Evolutionary conservation across 2,888 invertebrate genomes (phyloP), one percentile per base, ranked within the genome.

Genomic region (Andrena trimmerana): DNA sequence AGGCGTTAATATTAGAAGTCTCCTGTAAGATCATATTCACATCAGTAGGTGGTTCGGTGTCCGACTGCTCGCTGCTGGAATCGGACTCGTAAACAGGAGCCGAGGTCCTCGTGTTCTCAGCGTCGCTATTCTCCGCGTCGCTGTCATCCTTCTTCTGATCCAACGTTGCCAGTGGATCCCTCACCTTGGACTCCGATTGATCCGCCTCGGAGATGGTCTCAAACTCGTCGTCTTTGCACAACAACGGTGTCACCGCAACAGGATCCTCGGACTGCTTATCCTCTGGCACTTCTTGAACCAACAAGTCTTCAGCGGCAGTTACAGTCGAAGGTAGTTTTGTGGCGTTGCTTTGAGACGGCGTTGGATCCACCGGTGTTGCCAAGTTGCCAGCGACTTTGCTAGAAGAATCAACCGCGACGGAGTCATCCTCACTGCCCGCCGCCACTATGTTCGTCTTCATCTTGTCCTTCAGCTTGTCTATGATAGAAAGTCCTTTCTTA

Each of bases 401-500:
- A 1, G 24, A 5, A 73, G 69, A 57, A 29, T 70, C 33, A 2
- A 5, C 27, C 2, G 2, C 1, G 6, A 13, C n/a, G 10, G 10
- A n/a, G 5, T 67, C 66, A 6, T n/a, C n/a, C 13, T 63, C 59
- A 4, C 31, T 57, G n/a, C 16, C 50, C 6, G 42, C 50, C 1
- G 65, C 7, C 0, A 33, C 33, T 2, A 68, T 0, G 16, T 88
- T 77, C 0, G 92, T 91, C 7, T 91, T 91, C 91, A 94, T 94
- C 77, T 93, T 93, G 65, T 93, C 92, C 54, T 92, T 92, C 13
- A 94, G 75, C 50, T 92, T 91, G 50, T 94, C 94, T 72, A 90
- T 93, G 36, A 93, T 93, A 2, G 93, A 94, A 10, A 90, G 71
- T 33, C 91, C 87, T 52, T 91, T 90, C 84, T 89, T 94, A 86